A percentile compares a stretch with the other conserved stretches of the same genome.
Evolutionary conservation across 2,888 invertebrate species (phyloP).

Genomic region (Esperia sulphurella): DNA sequence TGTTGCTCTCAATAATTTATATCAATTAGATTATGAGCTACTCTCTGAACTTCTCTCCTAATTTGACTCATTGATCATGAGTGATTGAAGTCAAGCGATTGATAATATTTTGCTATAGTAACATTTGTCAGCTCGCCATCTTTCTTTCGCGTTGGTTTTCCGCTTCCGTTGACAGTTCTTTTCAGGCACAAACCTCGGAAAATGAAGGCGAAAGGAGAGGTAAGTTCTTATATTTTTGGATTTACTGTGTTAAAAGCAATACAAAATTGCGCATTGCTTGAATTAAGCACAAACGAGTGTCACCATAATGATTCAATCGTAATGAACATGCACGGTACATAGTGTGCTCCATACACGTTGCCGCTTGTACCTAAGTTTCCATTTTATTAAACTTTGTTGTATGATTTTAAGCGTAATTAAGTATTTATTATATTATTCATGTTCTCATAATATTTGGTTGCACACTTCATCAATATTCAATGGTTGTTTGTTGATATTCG

Average conservation of each 20-base stretch:
- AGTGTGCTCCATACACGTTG: constrained; percentile 56
- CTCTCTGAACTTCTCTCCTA: too few species aligned
- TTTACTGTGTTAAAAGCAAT: constrained; percentile 10
- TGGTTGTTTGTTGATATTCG: neutral
- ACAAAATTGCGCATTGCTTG: too few species aligned
- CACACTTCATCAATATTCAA: neutral
- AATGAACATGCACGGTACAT: neutral
- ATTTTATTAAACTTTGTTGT: neutral
- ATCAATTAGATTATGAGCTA: too few species aligned
- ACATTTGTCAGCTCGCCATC: constrained; percentile 22
- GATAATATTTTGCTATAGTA: neutral
- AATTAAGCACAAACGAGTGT: too few species aligned
- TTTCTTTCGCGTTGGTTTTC: constrained; percentile 51
- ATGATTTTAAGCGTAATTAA: neutral
- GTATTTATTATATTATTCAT: neutral
- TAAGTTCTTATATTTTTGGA: constrained; percentile 47
- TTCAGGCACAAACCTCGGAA: constrained; percentile 70
- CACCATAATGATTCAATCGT: neutral
- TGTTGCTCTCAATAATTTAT: too few species aligned
- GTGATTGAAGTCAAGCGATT: too few species aligned
- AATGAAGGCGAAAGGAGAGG: constrained; percentile 95
- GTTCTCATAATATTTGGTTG: neutral
- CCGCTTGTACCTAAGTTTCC: constrained; percentile 23
- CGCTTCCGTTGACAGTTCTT: constrained; percentile 46
- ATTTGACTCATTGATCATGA: too few species aligned